Conservation (phyloP, 2,797 vertebrate genomes). For the Vultur gryphus region DNA sequence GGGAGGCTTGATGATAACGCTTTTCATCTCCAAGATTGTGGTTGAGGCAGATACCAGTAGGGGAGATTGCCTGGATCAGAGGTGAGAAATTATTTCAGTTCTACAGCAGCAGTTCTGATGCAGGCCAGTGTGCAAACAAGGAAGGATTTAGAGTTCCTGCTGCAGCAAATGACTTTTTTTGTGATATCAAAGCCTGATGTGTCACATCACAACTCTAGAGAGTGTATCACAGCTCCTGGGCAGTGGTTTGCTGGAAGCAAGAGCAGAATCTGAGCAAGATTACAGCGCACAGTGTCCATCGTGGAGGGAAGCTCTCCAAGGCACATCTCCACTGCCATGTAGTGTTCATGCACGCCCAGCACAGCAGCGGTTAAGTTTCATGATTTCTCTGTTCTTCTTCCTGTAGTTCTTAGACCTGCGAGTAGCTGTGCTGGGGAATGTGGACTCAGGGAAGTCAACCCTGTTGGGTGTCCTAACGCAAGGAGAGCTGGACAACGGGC, state of each 20-base stretch:
- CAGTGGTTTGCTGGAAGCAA: not conserved
- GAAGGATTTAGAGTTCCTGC: not conserved
- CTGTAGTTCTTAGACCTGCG: slow-evolving; percentile 93
- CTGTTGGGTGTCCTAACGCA: slow-evolving; percentile 93
- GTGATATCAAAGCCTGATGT: not conserved
- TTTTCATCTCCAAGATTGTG: not conserved
- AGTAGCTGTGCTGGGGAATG: slow-evolving; percentile 94
- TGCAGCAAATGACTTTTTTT: not conserved
- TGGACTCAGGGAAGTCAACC: slow-evolving; percentile 95
- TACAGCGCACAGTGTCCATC: not conserved
- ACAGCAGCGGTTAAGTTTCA: not conserved
- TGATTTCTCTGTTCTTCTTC: slow-evolving; percentile 9
- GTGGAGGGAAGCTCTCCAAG: not conserved
- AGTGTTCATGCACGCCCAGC: not conserved
- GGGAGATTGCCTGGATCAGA: not conserved
- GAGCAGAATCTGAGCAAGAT: not conserved
- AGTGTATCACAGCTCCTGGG: not conserved
- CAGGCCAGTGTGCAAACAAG: not conserved
- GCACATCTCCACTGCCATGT: not conserved
- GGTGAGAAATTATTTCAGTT: not conserved
- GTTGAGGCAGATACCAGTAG: not conserved
- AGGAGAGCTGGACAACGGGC: slow-evolving; percentile 94
- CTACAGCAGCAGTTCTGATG: not conserved
- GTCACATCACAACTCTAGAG: not conserved
- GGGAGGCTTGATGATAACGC: not conserved